Percentiles rank a stretch among this genome's conserved stretches.
These are phyloP conservation scores for Matsumurasca onukii DNA, from an alignment of 1,140 invertebrate genomes.

Conservation along the genomic window DNA sequence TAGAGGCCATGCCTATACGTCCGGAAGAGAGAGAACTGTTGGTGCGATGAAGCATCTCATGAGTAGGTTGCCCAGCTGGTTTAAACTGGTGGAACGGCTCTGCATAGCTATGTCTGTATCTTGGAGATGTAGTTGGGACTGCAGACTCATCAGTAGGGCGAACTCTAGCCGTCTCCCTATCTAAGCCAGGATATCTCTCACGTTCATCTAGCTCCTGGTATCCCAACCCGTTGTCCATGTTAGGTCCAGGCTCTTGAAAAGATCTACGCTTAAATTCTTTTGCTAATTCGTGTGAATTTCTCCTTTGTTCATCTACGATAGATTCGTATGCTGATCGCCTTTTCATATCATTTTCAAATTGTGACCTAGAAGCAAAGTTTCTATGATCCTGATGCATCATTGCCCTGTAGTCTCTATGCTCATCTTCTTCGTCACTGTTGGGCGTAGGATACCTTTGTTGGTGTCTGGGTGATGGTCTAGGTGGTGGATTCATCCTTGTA, in stretches of 20 bases:
- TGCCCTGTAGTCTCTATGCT: conserved; percentile 24
- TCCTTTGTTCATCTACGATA: conserved; percentile 49
- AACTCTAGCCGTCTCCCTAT: conserved; percentile 55
- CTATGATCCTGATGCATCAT: conserved; percentile 14
- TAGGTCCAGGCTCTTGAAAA: conserved; percentile 44
- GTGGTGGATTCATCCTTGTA: conserved; percentile 44
- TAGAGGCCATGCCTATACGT: conserved; percentile 53
- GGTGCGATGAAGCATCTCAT: conserved; percentile 41
- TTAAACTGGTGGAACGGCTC: conserved; percentile 46
- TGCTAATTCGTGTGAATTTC: conserved; percentile 50
- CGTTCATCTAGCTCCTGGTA: conserved; percentile 57
- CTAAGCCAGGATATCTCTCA: conserved; percentile 56
- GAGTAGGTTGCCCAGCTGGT: conserved; percentile 29
- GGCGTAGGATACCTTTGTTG: conserved; percentile 11
- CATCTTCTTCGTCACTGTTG: conserved; percentile 18
- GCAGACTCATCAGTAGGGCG: conserved; percentile 37
- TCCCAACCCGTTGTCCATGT: conserved; percentile 8
- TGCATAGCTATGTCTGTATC: conserved; percentile 57
- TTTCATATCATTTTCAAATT: conserved; percentile 38
- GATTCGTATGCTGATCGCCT: conserved; percentile 49
- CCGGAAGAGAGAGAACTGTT: conserved; percentile 40
- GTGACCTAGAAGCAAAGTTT: conserved; percentile 12
- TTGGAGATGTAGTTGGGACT: conserved; percentile 36
- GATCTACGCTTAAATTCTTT: conserved; percentile 51
- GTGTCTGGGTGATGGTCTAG: conserved; percentile 21